These are phyloP conservation scores for Carassius gibelio DNA, from an alignment of 2,113 vertebrate species.

Conservation along the genomic window DNA sequence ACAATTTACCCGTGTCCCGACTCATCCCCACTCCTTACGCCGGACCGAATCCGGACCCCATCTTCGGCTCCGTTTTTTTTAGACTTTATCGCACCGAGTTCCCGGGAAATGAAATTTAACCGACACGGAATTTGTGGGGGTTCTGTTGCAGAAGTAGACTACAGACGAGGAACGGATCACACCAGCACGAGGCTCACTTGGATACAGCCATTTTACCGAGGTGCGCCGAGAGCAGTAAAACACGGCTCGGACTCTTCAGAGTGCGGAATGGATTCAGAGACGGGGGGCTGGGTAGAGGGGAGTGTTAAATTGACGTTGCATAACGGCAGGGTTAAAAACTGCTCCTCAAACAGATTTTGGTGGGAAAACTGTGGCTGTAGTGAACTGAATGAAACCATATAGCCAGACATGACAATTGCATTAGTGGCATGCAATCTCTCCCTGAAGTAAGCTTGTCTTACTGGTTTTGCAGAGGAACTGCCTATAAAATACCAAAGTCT, in stretches of 20 bases:
- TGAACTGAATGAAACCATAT: background rate
- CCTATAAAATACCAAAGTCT: too few relatives aligned
- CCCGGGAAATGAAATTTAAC: conserved; percentile 76
- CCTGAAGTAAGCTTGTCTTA: too few relatives aligned
- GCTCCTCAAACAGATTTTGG: conserved; percentile 19
- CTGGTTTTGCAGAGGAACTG: too few relatives aligned
- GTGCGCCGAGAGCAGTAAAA: conserved; percentile 79
- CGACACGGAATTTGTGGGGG: conserved; percentile 81
- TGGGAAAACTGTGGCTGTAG: background rate
- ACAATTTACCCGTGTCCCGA: conserved; percentile 79
- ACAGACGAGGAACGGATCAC: conserved; percentile 82
- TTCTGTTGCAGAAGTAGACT: conserved; percentile 80
- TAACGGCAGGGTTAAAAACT: conserved; percentile 52
- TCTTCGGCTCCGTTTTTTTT: conserved; percentile 69
- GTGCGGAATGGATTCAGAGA: conserved; percentile 58
- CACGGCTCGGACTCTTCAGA: conserved; percentile 72
- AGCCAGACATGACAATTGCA: background rate
- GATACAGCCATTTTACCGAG: conserved; percentile 96
- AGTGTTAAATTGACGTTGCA: conserved; percentile 50
- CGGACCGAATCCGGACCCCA: conserved; percentile 83
- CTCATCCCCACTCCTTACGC: conserved; percentile 84
- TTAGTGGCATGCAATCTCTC: background rate
- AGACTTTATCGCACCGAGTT: conserved; percentile 65
- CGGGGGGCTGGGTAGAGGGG: conserved; percentile 1
- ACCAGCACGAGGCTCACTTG: conserved; percentile 92